Evolutionary conservation across 2,113 vertebrate species (phyloP).

Genomic region (Fulmarus glacialis): DNA sequence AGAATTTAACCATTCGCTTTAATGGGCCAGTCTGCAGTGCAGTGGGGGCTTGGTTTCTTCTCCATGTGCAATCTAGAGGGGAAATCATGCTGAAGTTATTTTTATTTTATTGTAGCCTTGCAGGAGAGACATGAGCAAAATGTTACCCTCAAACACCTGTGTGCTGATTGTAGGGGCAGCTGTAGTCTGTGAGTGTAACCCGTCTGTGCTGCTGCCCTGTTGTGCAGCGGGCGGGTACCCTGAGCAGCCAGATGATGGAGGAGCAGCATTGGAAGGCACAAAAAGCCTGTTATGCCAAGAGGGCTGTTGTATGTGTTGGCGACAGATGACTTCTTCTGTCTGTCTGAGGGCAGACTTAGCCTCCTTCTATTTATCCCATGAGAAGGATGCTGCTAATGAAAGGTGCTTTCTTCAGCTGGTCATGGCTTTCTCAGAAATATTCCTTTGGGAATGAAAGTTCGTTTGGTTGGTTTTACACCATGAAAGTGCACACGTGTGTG

Average conservation of each 20-base stretch:
- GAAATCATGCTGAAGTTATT: conserved; percentile 4
- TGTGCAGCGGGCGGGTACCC: not conserved
- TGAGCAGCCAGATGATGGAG: not conserved
- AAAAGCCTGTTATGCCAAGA: not conserved
- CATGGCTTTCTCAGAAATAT: not conserved
- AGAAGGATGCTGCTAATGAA: conserved; percentile 13
- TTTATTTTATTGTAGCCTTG: not conserved
- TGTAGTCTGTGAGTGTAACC: not conserved
- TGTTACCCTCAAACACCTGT: not conserved
- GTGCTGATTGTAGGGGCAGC: not conserved
- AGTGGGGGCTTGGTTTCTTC: conserved; percentile 20
- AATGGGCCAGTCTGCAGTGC: conserved; percentile 12
- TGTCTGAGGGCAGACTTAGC: not conserved
- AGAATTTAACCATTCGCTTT: conserved; percentile 40
- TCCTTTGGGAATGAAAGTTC: not conserved
- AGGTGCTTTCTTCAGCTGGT: conserved; percentile 15
- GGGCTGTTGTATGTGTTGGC: not conserved
- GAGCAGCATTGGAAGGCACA: not conserved
- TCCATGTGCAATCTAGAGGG: not conserved
- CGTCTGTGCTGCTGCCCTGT: not conserved
- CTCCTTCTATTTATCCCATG: not conserved
- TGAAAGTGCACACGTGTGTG: not conserved
- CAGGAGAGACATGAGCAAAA: not conserved
- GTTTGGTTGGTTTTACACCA: not conserved
- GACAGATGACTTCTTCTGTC: conserved; percentile 9